Evolutionary conservation across 2,888 invertebrate species (phyloP).

Genomic region (Ligdia adustata): DNA sequence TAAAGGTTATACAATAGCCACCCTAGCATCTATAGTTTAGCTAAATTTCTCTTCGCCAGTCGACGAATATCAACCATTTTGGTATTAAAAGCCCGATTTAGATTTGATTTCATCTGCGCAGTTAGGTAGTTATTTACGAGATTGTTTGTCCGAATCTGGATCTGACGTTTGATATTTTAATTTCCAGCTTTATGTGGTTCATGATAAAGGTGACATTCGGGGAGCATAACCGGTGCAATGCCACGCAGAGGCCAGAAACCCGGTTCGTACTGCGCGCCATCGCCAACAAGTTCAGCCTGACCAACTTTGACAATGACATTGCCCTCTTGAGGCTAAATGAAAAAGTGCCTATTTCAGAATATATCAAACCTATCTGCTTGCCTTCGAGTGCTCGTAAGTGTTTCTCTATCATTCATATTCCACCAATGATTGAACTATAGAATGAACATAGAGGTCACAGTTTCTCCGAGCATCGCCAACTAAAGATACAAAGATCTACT

Average conservation of each 20-base stretch:
- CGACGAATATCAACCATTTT: background rate
- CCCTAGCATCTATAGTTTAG: background rate
- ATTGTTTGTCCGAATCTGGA: conserved; percentile 36
- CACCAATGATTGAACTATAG: too few species aligned
- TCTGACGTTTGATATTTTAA: conserved; percentile 18
- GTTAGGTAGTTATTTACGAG: conserved; percentile 19
- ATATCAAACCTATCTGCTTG: conserved; percentile 92
- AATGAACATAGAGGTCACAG: too few species aligned
- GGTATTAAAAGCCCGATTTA: conserved; percentile 21
- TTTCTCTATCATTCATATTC: too few species aligned
- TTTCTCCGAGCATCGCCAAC: too few species aligned
- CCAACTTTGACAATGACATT: conserved; percentile 95
- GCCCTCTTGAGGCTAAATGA: conserved; percentile 92
- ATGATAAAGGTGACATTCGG: conserved; percentile 95
- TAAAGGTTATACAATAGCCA: conserved; percentile 34
- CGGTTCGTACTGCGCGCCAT: conserved; percentile 91
- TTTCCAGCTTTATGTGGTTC: conserved; percentile 94
- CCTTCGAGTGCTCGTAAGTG: conserved; percentile 84
- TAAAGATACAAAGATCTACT: too few species aligned
- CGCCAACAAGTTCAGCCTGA: conserved; percentile 91
- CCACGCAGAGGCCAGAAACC: conserved; percentile 88
- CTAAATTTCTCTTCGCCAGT: conserved; percentile 5
- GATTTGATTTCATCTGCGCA: conserved; percentile 9
- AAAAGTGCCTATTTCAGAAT: conserved; percentile 90
- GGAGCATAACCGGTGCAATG: conserved; percentile 93